A percentile compares a stretch with the other conserved stretches of the same genome.
Conservation (phyloP, 2,113 vertebrate species). For the Agapornis roseicollis region DNA sequence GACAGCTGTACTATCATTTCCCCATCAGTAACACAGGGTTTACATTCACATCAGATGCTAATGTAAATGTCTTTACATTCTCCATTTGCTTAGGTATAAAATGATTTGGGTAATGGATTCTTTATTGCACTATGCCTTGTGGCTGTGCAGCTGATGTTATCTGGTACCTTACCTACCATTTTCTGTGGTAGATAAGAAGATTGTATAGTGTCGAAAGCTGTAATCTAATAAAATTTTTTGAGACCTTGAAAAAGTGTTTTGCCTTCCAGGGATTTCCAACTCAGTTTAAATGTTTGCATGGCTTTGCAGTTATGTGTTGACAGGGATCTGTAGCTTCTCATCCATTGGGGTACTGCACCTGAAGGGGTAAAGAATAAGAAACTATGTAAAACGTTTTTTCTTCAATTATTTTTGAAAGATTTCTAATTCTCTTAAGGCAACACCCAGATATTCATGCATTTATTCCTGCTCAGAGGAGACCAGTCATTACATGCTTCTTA, state of each 20-base stretch:
- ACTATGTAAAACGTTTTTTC: not conserved
- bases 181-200: not conserved
- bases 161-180: not conserved
- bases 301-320: not conserved
- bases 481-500: not conserved
- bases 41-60: not conserved
- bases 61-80: conserved; percentile 46
- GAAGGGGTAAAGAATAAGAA: not conserved
- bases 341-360: not conserved
- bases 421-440: not conserved
- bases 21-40: not conserved
- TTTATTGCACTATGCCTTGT: conserved; percentile 25
- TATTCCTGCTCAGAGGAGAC: not conserved
- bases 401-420: not conserved
- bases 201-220: not conserved
- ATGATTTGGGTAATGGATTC: conserved; percentile 37
- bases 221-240: conserved; percentile 20
- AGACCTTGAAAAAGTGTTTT: not conserved
- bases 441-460: not conserved
- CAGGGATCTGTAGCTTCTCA: not conserved
- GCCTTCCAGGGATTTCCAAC: not conserved
- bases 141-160: conserved; percentile 31
- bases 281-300: not conserved
- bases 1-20: not conserved
- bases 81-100: conserved; percentile 37